Evolutionary conservation across 2,113 vertebrate species (phyloP).

Genomic region (Petrocephalus microphthalmus): DNA sequence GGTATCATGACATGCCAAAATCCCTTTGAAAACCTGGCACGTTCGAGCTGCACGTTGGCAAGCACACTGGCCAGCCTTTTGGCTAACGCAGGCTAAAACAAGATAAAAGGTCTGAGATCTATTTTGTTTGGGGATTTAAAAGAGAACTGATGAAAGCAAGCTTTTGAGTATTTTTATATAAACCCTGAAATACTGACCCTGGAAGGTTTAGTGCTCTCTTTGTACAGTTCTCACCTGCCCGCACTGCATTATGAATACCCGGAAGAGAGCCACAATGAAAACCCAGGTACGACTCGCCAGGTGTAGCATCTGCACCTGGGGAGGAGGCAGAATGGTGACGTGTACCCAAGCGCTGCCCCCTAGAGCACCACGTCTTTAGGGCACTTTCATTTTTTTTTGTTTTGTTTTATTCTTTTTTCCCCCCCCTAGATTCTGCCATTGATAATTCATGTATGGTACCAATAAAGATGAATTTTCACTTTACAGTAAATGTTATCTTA

Average conservation of each 20-base stretch:
- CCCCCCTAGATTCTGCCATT: slow-evolving; percentile 86
- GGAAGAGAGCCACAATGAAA: neutral
- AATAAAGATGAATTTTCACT: slow-evolving; percentile 94
- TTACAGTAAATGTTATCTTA: slow-evolving; percentile 53
- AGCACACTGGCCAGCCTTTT: neutral
- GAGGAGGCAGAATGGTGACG: slow-evolving; percentile 57
- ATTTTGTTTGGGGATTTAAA: neutral
- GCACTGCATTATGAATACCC: neutral
- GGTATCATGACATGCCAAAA: neutral
- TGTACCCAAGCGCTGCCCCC: slow-evolving; percentile 61
- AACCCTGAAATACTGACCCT: neutral
- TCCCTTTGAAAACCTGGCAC: neutral
- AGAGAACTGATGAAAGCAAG: neutral
- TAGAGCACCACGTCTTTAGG: slow-evolving; percentile 53
- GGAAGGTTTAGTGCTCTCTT: neutral
- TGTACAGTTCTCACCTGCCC: neutral
- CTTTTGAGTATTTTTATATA: slow-evolving; percentile 8
- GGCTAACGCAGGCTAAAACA: neutral
- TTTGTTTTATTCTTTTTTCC: slow-evolving; percentile 46
- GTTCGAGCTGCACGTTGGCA: neutral
- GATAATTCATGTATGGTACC: slow-evolving; percentile 98
- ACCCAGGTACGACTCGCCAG: neutral
- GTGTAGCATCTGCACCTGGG: slow-evolving; percentile 33
- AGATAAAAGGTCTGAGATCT: neutral
- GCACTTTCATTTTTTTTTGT: slow-evolving; percentile 66